Evolutionary conservation across 1,140 invertebrate genomes (phyloP), one percentile per base, ranked within the genome.

Genomic region (Zaprionus camerounensis): DNA sequence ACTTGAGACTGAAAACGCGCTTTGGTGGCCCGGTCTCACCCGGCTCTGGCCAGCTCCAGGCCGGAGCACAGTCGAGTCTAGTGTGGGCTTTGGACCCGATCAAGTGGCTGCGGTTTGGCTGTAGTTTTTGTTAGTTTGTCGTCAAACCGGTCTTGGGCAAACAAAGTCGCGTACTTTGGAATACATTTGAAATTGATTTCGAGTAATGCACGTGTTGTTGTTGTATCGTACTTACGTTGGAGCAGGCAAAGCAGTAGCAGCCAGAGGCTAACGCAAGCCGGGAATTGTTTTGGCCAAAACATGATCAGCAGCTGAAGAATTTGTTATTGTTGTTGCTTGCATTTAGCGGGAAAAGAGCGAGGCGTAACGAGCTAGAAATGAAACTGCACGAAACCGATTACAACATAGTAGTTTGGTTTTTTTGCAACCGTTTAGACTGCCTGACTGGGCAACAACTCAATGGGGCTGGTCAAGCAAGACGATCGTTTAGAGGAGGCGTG

Each of bases 261-360:
- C 75, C 65, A 71, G 34, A 71, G 75, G 76, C 85, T 85, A 90
- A 72, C 69, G 78, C 26, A 55, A 69, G 62, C 57, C 56, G 55
- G 51, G 12, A 71, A 78, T 84, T 70, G 82, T 78, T 82, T 90
- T 82, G 86, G 82, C 85, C 85, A 85, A 85, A 81, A 82, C 86
- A 84, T 88, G 81, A 69, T 80, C 78, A 49, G 69, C 57, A 58
- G 59, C 51, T 61, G 58, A 41, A 46, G 44, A 49, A 66, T 59
- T 74, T 74, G 63, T 57, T 61, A 62, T 67, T 55, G 53, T 74
- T 70, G 63, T 57, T 61, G 65, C 67, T 55, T 13, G 84, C 84
- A 88, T 87, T 88, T 84, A 86, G 74, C 41, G 63, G 56, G 57
- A 57, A 24, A 44, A 41, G 66, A 36, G 57, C 41, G 26, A 26